Base-by-base conservation (phyloP, 2,113 vertebrate genomes). In the Nibea coibor region DNA sequence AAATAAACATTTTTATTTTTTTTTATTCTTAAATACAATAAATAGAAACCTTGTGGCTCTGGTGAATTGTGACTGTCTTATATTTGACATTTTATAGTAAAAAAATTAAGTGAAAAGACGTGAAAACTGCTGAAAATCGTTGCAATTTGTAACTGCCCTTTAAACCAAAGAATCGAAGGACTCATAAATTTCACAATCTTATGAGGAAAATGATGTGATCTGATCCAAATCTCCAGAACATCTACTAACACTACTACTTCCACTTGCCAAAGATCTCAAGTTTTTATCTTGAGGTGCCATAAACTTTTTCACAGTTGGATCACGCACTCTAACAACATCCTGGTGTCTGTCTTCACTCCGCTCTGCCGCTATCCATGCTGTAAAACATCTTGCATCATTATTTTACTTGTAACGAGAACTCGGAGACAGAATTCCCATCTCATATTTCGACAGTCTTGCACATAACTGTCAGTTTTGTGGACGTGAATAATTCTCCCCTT, bases 281-380 rank as follows among this genome's bases (percentile, higher is more conserved):
- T 66, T 71, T 71, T 84, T 64, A 79, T 45, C 53, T 72, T 1
- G 4, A 81, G 63, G 11, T 69, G 64, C 65, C 31, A 79, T 80
- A 73, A 65, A 81, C 61, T 28, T 72, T 42, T 83, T 61, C 12
- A n/a, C 39, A 53, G 39, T 43, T 54, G 16, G 59, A 78, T 79
- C 45, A 59, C 57, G 72, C 51, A 43, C 43, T 59, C 26, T 39
- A 17, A 74, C 56, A 59, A 67, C 59, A 86, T 74, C 81, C 78
- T 76, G 43, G 66, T 78, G n/a, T 57, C 65, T 39, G 16, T 39
- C 51, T 65, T 45, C 22, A 58, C 17, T 50, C 47, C 10, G 26
- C 26, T 56, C 58, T 53, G n/a, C 59, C 57, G 83, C 39, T 51
- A 8, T 39, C 24, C 64, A 28, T 24, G 64, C 56, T 78, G 16